Percentiles rank a stretch among this genome's conserved stretches.
Evolutionary conservation across 2,113 vertebrate species (phyloP).

Genomic region (Chitala chitala): DNA sequence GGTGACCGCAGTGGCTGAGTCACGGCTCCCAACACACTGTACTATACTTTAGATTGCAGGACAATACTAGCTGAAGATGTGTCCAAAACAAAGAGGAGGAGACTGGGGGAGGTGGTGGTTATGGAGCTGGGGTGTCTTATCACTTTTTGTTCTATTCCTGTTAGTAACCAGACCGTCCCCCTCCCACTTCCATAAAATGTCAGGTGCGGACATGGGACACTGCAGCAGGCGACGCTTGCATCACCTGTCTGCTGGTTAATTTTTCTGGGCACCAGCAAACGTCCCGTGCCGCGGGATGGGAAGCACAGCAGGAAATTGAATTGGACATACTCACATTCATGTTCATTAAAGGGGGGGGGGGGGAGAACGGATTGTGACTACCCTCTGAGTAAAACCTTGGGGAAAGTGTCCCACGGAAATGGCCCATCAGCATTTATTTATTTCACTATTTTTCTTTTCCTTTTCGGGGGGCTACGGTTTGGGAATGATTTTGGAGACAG

Average conservation of each 20-base stretch:
- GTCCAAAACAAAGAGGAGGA: neutral
- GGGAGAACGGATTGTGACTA: conserved; percentile 37
- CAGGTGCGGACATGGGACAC: neutral
- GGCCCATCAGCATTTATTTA: conserved; percentile 61
- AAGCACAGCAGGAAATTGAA: conserved; percentile 39
- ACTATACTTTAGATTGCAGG: too few relatives aligned
- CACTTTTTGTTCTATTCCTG: neutral
- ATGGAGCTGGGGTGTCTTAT: neutral
- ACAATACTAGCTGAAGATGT: neutral
- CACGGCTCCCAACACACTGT: too few relatives aligned
- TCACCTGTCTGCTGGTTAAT: conserved; percentile 11
- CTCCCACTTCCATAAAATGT: neutral
- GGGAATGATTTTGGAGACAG: conserved; percentile 43
- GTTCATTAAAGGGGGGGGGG: conserved; percentile 19
- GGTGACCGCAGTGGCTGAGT: too few relatives aligned
- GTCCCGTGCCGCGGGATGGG: neutral
- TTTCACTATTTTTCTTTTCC: conserved; percentile 48
- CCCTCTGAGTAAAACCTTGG: conserved; percentile 44
- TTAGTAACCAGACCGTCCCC: neutral
- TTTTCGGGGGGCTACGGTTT: conserved; percentile 33
- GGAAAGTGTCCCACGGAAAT: conserved; percentile 58
- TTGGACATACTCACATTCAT: conserved; percentile 37
- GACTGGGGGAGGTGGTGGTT: neutral
- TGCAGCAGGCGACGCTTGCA: neutral
- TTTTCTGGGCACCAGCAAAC: neutral